Base-by-base conservation (phyloP, 2,113 vertebrate species). In the Barnardius zonarius region DNA sequence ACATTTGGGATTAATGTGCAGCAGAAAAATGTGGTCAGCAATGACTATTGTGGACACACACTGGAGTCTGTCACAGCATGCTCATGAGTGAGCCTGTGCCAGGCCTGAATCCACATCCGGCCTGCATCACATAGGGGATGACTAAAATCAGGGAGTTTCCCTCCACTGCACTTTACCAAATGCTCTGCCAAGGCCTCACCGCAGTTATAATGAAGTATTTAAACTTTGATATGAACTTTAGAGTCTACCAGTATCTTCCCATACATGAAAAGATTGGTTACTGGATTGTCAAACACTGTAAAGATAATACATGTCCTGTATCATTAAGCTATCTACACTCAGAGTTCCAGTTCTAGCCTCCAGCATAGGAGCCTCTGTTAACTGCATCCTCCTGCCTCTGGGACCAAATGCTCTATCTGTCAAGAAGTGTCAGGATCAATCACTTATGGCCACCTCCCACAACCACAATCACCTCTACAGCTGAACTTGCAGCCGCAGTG, bases 41-140 rank as follows among this genome's bases (percentile, higher is more conserved):
- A 2, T 66, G 83, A 72, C 33, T 94, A 1, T 1, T 25, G 27
- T 13, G 19, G 35, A 43, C 41, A 62, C 84, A 55, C 16, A 10
- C 8, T 22, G 22, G 43, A 57, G 44, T 4, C 51, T 41, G 78
- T 52, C 83, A 54, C 33, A 33, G 82, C 48, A 35, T 2, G 12
- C 66, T 51, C 43, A 14, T 5, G 48, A 28, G 43, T 13, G 55
- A 69, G 66, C 43, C 16, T 77, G 35, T 76, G 73, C 44, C 69
- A 30, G 0, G 1, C 51, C 61, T 22, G 22, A 68, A 39, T 17
- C 82, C 67, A 24, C 48, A 30, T 61, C 83, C 5, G 0, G n/a
- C 91, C 52, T 11, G n/a, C 8, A 61, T 81, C 44, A 67, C 18
- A 31, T 6, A 43, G n/a, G 52, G n/a, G 7, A 35, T 43, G 51